phyloP scores from a whole-genome alignment of 2,888 invertebrate species.

The Cantharis rustica region DNA sequence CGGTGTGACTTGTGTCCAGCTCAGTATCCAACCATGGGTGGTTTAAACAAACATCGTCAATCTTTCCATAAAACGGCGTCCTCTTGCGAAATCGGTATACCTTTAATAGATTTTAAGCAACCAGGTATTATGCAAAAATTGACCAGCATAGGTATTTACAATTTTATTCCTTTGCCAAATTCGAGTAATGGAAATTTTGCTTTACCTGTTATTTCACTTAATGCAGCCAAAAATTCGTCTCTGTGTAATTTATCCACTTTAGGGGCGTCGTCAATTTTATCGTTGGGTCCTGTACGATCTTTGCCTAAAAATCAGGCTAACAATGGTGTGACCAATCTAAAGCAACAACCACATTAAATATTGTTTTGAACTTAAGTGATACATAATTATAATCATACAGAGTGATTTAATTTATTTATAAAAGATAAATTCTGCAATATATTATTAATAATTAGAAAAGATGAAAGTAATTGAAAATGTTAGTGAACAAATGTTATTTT shows the following conservation, averaged over 20 bases:
- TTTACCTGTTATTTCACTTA: constrained; percentile 68
- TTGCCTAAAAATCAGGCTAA: constrained; percentile 37
- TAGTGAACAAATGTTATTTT: background rate
- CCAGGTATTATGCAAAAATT: constrained; percentile 69
- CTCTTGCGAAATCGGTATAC: constrained; percentile 71
- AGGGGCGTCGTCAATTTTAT: constrained; percentile 72
- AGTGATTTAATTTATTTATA: background rate
- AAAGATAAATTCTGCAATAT: background rate
- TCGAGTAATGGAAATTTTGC: constrained; percentile 67
- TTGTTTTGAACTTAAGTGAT: background rate
- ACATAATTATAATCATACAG: background rate
- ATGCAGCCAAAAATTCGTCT: constrained; percentile 64
- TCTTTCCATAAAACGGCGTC: constrained; percentile 63
- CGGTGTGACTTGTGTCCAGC: constrained; percentile 75
- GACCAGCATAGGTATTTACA: constrained; percentile 70
- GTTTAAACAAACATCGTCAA: constrained; percentile 66
- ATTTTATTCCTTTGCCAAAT: constrained; percentile 74
- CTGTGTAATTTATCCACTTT: constrained; percentile 62
- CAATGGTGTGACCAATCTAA: background rate
- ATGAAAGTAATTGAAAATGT: background rate
- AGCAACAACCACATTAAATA: background rate
- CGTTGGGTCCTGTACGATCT: constrained; percentile 70
- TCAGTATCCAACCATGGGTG: constrained; percentile 68
- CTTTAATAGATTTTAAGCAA: constrained; percentile 73
- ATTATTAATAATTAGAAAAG: background rate